phyloP scores from a whole-genome alignment of 2,797 vertebrate species.

The Alosa sapidissima region DNA sequence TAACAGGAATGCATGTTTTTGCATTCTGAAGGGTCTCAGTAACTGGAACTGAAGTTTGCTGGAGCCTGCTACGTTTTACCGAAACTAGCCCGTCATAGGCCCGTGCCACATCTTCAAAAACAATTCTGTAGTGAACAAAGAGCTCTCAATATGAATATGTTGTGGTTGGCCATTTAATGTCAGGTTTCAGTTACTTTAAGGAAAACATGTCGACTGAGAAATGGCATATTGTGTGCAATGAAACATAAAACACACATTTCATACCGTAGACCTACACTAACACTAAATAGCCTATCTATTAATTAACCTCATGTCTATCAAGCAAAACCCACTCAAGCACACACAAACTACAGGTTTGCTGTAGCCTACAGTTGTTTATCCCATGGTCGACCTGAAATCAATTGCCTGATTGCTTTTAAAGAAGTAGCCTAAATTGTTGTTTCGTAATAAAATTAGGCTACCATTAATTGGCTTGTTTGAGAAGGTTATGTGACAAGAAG shows the following conservation, averaged over 20 bases:
- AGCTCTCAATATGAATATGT: slow-evolving; percentile 19
- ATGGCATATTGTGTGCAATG: not conserved
- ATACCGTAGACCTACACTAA: not conserved
- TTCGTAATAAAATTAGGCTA: not conserved
- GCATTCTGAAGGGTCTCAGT: not conserved
- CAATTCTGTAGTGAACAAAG: slow-evolving; percentile 20
- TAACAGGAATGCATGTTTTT: not conserved
- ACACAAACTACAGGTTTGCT: not conserved
- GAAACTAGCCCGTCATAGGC: not conserved
- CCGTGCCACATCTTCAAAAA: slow-evolving; percentile 22
- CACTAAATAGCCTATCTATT: not conserved
- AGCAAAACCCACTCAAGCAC: not conserved
- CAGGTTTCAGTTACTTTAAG: slow-evolving; percentile 9
- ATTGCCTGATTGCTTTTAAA: not conserved
- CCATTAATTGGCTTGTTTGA: not conserved
- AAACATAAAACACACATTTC: not conserved
- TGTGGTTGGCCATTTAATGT: slow-evolving; percentile 10
- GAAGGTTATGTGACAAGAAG: not conserved
- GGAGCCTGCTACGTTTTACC: not conserved
- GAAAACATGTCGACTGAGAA: not conserved
- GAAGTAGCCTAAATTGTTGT: not conserved
- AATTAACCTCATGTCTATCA: not conserved
- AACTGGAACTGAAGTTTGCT: not conserved
- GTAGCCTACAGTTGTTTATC: too few relatives aligned
- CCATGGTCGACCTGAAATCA: not conserved